These are phyloP conservation scores for Hiodon tergisus DNA, from an alignment of 2,113 vertebrate species.

Conservation along the genomic window DNA sequence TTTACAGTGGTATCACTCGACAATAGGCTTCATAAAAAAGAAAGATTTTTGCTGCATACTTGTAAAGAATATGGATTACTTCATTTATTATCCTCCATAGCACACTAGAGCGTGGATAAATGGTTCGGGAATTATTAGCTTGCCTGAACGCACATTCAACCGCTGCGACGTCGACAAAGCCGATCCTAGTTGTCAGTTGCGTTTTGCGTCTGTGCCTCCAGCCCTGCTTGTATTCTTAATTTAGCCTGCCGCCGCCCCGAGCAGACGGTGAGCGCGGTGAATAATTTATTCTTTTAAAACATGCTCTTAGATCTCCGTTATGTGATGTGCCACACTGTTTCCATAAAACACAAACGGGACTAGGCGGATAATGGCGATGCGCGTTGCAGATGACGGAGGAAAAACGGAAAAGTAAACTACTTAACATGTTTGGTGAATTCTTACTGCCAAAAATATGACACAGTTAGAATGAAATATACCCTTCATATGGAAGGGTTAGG, in stretches of 20 bases:
- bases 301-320: slow-evolving; percentile 21
- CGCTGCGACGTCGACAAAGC: background rate
- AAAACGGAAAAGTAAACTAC: background rate
- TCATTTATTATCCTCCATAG: too few species aligned
- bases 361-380: background rate
- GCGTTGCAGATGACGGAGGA: background rate
- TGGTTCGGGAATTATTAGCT: background rate
- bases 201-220: background rate
- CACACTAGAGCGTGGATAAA: too few species aligned
- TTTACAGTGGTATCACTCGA: background rate
- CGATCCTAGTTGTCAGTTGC: background rate
- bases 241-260: slow-evolving; percentile 16
- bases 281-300: slow-evolving; percentile 28
- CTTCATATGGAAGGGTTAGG: too few species aligned
- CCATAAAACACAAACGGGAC: background rate
- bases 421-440: too few species aligned
- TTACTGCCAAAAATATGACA: too few species aligned
- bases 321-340: slow-evolving; percentile 14
- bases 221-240: slow-evolving; percentile 10
- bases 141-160: background rate
- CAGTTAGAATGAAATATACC: too few species aligned
- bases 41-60: background rate
- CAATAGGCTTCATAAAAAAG: background rate
- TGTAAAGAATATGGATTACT: background rate
- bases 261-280: slow-evolving; percentile 9